Evolutionary conservation across 2,888 invertebrate species (phyloP), one percentile per base, ranked within the genome.

Genomic region (Andricus curvator): DNA sequence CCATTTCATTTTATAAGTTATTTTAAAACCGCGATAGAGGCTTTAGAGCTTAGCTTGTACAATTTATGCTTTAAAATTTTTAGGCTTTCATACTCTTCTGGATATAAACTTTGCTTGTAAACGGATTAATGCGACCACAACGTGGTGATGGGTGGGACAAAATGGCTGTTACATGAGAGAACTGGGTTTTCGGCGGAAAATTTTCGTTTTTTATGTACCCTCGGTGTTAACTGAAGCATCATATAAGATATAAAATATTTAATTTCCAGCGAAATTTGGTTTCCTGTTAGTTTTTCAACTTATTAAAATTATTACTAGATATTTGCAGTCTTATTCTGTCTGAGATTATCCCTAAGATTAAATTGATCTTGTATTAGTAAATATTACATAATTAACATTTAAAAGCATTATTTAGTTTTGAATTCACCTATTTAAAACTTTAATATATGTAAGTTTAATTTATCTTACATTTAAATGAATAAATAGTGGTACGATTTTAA

Each of bases 51-150:
- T 77, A 67, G 67, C 77, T 66, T 80, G 25, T 3, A 17, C 33
- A 67, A 67, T 60, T 65, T 80, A 60, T 67, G 77, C 62, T 77
- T 67, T 62, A 29, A 64, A 41, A 77, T 80, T 80, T 41, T 22
- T 66, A 25, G 67, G 60, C 67, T 60, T 79, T 74, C 37, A 29
- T 56, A n/a, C 56, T 15, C 20, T 70, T 66, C 15, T 37, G 65
- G 60, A 70, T 48, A 74, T 79, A 76, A 74, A 56, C 65, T 74
- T 41, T 15, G 9, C 44, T 37, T 37, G 11, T 67, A 66, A 78
- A 79, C 29, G 79, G 79, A 66, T 79, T 79, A 79, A 66, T 65
- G 48, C 3, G 51, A 77, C 37, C 68, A 44, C 68, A 17, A 2
- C 22, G 68, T 51, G 29, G 68, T 29, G 20, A 51, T 29, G 29